Conservation (phyloP, 2,113 vertebrate species). For the Dasyurus viverrinus region DNA sequence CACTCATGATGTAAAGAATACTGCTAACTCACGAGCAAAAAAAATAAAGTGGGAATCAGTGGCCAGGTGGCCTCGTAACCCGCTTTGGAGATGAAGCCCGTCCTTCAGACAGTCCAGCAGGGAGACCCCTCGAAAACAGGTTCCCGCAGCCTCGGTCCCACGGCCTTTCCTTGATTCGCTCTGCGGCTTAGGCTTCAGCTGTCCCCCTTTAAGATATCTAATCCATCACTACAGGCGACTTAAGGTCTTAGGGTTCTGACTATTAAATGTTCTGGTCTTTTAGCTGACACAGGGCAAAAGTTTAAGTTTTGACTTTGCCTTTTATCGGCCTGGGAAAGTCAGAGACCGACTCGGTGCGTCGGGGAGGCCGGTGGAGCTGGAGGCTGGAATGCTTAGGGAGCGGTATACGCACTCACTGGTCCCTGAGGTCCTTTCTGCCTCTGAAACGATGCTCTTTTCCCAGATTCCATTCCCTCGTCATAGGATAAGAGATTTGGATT, state of each 20-base stretch:
- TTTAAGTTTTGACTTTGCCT: neutral
- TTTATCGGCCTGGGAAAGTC: neutral
- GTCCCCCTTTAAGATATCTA: neutral
- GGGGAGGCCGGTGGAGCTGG: neutral
- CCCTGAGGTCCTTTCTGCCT: neutral
- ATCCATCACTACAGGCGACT: conserved; percentile 2
- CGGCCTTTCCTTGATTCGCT: conserved; percentile 4
- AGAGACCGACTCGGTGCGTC: neutral
- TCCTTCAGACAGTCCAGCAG: neutral
- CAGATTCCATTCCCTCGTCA: neutral
- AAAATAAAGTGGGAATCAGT: neutral
- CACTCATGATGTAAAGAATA: neutral
- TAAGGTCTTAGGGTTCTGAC: conserved; percentile 32
- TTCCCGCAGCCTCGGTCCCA: neutral
- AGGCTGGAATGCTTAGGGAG: neutral
- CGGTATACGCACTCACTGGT: neutral
- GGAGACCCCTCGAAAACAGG: neutral
- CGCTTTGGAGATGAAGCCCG: neutral
- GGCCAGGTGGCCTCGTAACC: neutral
- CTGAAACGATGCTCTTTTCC: neutral
- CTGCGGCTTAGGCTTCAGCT: conserved; percentile 22
- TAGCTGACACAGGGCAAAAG: neutral
- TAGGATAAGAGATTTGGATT: neutral
- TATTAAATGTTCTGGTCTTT: conserved; percentile 14
- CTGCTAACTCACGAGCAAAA: neutral